Base-by-base conservation (phyloP, 2,113 vertebrate species). In the Notarius lentiginosus region DNA sequence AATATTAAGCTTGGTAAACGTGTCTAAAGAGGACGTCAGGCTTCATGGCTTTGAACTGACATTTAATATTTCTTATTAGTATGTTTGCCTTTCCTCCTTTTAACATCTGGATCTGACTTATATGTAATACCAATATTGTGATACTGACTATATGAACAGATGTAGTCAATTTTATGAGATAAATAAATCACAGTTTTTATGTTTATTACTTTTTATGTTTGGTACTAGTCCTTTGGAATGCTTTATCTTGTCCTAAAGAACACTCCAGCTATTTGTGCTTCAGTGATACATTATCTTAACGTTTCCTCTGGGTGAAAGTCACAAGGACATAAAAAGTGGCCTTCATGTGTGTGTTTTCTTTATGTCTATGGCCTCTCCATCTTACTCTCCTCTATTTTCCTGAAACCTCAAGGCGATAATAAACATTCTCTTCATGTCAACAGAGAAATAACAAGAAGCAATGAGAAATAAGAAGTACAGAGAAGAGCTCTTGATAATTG, bases 181-280 rank as follows among this genome's bases (percentile, higher is more conserved):
- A 51, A 84, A 47, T 70, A 18, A 84, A 56, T 51, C 63, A 83
- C 82, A 56, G 14, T 83, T 68, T 53, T 41, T 65, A 18, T 1
- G 11, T 47, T 20, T 47, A 68, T 73, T 73, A 41, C 41, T 72
- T 72, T 41, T 72, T 20, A 72, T 47, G 34, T 47, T 73, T 47
- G 70, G 30, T 34, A 47, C 7, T 51, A 24, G 73, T 10, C 9
- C 22, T 22, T n/a, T 27, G 49, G 17, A 53, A 77, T n/a, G 47
- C 20, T n/a, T 76, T 51, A n/a, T 76, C 27, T 7, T 70, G 66
- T 27, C 2, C 1, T 73, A 47, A 7, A 47, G 72, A 51, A 51
- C 12, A 75, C 22, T 24, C 75, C 53, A 58, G 14, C n/a, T 27
- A n/a, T 55, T 79, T 55, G 51, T 18, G 17, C 11, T 15, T 79